Percentiles rank a stretch among this genome's conserved stretches.
phyloP scores from a whole-genome alignment of 2,113 vertebrate genomes.

The Bostrychus sinensis region DNA sequence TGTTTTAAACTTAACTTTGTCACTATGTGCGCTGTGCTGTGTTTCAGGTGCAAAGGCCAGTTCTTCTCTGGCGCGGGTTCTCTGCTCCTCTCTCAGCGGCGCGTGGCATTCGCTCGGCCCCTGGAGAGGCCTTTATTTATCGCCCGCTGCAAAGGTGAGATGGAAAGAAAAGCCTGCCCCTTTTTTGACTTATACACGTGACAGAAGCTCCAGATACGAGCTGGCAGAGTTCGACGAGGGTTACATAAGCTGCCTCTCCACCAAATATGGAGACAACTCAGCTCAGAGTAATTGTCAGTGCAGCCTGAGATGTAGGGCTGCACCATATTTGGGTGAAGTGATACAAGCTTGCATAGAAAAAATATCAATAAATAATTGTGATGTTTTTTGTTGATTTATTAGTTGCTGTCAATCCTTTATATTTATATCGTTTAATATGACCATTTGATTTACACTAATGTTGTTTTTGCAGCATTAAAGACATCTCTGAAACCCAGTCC shows the following conservation, averaged over 20 bases:
- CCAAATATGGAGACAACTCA: conserved; percentile 56
- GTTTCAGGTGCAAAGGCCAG: conserved; percentile 87
- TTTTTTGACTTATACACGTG: conserved; percentile 46
- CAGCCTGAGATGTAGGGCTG: conserved; percentile 18
- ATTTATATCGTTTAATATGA: neutral
- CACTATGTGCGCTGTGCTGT: conserved; percentile 39
- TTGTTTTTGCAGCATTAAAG: conserved; percentile 83
- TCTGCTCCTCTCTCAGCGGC: conserved; percentile 85
- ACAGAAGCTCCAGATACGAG: conserved; percentile 58
- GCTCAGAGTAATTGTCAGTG: conserved; percentile 36
- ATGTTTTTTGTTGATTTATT: neutral
- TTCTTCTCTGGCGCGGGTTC: conserved; percentile 84
- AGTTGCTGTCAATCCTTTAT: neutral
- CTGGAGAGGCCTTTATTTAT: conserved; percentile 89
- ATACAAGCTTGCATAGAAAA: neutral
- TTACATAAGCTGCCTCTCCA: conserved; percentile 56
- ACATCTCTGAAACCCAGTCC: conserved; percentile 85
- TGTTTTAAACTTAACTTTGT: conserved; percentile 34
- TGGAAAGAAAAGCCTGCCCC: conserved; percentile 28
- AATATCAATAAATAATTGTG: neutral
- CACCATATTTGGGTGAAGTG: neutral
- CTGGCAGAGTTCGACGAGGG: conserved; percentile 42
- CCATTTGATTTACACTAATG: neutral
- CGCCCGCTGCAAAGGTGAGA: conserved; percentile 89
- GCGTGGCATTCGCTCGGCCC: conserved; percentile 87